phyloP scores from a whole-genome alignment of 2,113 vertebrate genomes.

The Cercocebus atys region DNA sequence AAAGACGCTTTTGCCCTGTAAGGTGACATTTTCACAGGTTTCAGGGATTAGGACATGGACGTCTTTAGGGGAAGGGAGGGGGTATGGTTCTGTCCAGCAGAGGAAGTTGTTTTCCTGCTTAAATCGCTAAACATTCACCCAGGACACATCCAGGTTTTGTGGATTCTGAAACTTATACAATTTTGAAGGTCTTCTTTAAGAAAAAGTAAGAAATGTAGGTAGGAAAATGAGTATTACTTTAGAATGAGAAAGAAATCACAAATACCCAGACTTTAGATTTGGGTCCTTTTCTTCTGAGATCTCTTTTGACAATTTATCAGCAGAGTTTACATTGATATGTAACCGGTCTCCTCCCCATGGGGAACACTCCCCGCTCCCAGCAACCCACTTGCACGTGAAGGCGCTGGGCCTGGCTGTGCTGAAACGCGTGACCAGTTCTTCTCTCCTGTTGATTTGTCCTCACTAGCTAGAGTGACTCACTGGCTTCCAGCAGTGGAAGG shows the following conservation, averaged over 20 bases:
- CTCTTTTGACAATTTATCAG: not conserved
- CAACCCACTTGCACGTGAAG: not conserved
- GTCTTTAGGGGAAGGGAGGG: not conserved
- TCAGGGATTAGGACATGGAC: not conserved
- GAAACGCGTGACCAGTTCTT: not conserved
- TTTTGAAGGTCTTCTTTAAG: not conserved
- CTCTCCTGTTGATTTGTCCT: not conserved
- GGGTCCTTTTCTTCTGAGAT: not conserved
- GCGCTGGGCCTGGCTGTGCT: not conserved
- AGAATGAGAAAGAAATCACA: not conserved
- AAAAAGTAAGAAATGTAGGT: not conserved
- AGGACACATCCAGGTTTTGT: not conserved
- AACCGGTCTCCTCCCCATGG: not conserved
- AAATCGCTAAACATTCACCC: not conserved
- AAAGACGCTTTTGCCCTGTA: not conserved
- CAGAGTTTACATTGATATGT: rapidly evolving
- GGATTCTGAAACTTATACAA: not conserved
- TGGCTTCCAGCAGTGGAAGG: not conserved
- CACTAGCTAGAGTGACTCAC: not conserved
- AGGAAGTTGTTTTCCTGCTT: not conserved
- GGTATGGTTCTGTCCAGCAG: rapidly evolving
- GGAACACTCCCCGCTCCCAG: not conserved
- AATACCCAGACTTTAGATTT: too few relatives aligned
- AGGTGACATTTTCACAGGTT: not conserved
- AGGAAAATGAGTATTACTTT: not conserved